These are phyloP conservation scores for Rhynchonycteris naso DNA, from an alignment of 2,797 vertebrate species.

Conservation along the genomic window DNA sequence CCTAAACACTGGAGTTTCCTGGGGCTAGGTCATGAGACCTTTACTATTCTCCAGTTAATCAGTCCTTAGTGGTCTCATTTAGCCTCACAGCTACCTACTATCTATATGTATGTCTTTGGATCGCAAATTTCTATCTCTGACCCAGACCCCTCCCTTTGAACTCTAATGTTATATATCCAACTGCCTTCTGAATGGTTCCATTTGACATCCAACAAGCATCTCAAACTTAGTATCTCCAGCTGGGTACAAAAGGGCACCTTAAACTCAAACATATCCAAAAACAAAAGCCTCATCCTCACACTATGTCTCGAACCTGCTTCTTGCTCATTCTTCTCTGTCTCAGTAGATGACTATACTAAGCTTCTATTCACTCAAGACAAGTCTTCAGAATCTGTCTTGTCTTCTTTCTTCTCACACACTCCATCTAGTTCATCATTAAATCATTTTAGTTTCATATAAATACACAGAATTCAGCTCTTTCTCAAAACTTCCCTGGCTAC, in stretches of 20 bases:
- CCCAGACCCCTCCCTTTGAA: neutral
- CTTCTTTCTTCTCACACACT: neutral
- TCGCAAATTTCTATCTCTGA: neutral
- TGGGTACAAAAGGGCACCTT: neutral
- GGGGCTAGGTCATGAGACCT: neutral
- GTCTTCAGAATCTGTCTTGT: neutral
- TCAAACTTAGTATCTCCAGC: neutral
- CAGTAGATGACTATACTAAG: neutral
- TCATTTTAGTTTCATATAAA: neutral
- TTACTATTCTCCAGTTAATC: neutral
- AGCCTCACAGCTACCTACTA: neutral
- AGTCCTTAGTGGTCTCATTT: neutral
- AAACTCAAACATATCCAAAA: neutral
- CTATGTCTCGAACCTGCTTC: neutral
- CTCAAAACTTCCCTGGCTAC: neutral
- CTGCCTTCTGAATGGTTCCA: conserved; percentile 12
- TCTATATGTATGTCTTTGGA: neutral
- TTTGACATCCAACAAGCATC: neutral
- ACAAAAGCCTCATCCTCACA: neutral
- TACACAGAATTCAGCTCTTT: neutral
- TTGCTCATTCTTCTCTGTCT: neutral
- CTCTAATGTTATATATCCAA: neutral
- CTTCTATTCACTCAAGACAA: neutral
- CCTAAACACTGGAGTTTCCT: neutral
- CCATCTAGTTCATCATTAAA: neutral